Conservation (phyloP, 1,140 invertebrate genomes). For the Bombyx mandarina region DNA sequence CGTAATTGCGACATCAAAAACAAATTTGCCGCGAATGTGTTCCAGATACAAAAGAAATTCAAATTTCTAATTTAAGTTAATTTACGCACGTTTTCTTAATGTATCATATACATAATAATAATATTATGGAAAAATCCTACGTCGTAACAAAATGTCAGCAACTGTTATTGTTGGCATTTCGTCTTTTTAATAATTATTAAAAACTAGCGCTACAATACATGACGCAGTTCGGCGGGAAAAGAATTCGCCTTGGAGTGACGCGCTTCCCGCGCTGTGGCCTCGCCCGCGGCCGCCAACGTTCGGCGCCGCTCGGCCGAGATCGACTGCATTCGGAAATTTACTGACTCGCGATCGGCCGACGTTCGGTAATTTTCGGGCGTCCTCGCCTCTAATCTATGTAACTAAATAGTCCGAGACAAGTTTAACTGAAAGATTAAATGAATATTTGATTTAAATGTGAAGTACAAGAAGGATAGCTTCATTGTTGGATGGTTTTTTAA, state of each 20-base stretch:
- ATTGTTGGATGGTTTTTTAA: too few species aligned
- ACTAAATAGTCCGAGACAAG: constrained; percentile 26
- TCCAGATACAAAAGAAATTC: too few species aligned
- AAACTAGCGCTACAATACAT: constrained; percentile 43
- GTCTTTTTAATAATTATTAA: constrained; percentile 28
- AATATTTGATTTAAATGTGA: background rate
- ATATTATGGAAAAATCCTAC: too few species aligned
- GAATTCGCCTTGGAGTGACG: constrained; percentile 53
- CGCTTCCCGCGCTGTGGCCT: constrained; percentile 52
- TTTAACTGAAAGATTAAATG: constrained; percentile 19
- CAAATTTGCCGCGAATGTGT: too few species aligned
- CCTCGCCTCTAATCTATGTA: constrained; percentile 15
- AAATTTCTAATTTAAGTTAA: too few species aligned
- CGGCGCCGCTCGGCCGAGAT: constrained; percentile 20
- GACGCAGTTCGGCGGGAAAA: constrained; percentile 55
- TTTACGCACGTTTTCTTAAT: too few species aligned
- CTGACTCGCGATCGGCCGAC: constrained; percentile 7
- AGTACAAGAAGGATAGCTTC: too few species aligned
- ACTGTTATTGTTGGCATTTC: background rate
- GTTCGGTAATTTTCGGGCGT: constrained; percentile 23
- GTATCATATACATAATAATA: too few species aligned
- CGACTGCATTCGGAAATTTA: constrained; percentile 20
- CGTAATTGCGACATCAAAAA: too few species aligned
- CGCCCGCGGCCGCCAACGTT: constrained; percentile 46
- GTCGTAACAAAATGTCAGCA: too few species aligned